A percentile compares a stretch with the other conserved stretches of the same genome.
These are phyloP conservation scores for Yponomeuta plumbellus DNA, from an alignment of 2,888 invertebrate genomes.

Conservation along the genomic window DNA sequence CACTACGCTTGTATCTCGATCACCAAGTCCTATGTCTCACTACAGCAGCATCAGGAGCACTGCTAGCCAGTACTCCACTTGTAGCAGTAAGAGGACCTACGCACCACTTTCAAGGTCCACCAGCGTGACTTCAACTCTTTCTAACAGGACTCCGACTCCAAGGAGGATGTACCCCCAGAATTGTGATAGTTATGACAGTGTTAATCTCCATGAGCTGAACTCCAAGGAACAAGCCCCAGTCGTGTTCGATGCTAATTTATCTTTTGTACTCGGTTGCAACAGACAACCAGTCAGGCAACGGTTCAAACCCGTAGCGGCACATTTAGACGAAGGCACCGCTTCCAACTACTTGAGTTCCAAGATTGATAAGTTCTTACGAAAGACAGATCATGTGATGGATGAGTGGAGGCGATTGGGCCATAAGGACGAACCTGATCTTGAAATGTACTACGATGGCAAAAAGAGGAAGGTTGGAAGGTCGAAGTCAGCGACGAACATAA, in stretches of 20 bases:
- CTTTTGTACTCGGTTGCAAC: constrained; percentile 85
- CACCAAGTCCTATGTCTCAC: constrained; percentile 73
- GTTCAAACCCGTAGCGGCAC: constrained; percentile 84
- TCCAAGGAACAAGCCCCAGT: constrained; percentile 85
- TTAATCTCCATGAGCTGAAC: constrained; percentile 77
- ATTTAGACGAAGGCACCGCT: constrained; percentile 84
- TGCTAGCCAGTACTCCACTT: constrained; percentile 64
- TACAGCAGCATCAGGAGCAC: constrained; percentile 61
- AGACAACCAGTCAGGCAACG: constrained; percentile 82
- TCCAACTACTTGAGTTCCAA: constrained; percentile 85
- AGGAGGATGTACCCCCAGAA: constrained; percentile 82
- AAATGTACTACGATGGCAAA: constrained; percentile 46
- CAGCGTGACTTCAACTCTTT: constrained; percentile 59
- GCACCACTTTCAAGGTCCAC: constrained; percentile 62
- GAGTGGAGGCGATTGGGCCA: constrained; percentile 87
- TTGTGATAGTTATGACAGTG: constrained; percentile 58
- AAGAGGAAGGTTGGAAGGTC: constrained; percentile 77
- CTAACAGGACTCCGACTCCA: constrained; percentile 72
- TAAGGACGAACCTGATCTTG: constrained; percentile 66
- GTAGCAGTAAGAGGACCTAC: constrained; percentile 60
- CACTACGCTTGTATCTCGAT: constrained; percentile 63
- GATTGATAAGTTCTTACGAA: constrained; percentile 86
- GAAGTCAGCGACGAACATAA: constrained; percentile 86
- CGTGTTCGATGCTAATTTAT: constrained; percentile 87
- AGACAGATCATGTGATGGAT: constrained; percentile 92